Percentiles rank a stretch among this genome's conserved stretches.
phyloP scores from a whole-genome alignment of 2,888 invertebrate genomes.

The Papilio demoleus region DNA sequence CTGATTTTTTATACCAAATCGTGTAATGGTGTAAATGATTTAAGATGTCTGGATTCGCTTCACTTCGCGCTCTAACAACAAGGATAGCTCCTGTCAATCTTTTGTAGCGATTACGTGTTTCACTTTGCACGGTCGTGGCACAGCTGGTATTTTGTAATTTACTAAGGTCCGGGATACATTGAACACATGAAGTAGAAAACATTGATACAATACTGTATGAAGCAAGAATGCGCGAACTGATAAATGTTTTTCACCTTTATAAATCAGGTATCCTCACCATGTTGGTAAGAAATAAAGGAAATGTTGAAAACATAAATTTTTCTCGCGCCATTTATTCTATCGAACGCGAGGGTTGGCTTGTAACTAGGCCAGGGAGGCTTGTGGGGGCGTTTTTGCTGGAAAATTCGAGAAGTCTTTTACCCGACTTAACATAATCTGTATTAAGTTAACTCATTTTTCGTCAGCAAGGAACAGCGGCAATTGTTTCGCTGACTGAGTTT shows the following conservation, averaged over 20 bases:
- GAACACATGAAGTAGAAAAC: background rate
- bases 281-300: conserved; percentile 52
- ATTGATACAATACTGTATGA: background rate
- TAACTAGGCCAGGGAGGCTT: conserved; percentile 59
- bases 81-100: conserved; percentile 9
- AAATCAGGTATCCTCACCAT: conserved; percentile 36
- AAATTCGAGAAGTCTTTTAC: conserved; percentile 19
- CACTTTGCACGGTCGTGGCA: conserved; percentile 1
- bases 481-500: background rate
- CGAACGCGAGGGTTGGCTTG: conserved; percentile 60
- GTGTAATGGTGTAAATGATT: background rate
- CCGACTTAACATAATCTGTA: conserved; percentile 22
- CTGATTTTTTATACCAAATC: background rate
- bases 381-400: conserved; percentile 41
- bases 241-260: conserved; percentile 30
- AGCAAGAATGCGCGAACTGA: background rate
- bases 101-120: background rate
- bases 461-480: background rate
- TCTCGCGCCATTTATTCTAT: conserved; percentile 76
- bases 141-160: conserved; percentile 1
- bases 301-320: conserved; percentile 68
- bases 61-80: conserved; percentile 17
- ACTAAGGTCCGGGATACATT: background rate
- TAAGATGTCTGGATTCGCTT: conserved; percentile 2
- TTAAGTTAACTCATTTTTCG: conserved; percentile 15